phyloP scores from a whole-genome alignment of 2,888 invertebrate species.

The Cryptosula pallasiana region DNA sequence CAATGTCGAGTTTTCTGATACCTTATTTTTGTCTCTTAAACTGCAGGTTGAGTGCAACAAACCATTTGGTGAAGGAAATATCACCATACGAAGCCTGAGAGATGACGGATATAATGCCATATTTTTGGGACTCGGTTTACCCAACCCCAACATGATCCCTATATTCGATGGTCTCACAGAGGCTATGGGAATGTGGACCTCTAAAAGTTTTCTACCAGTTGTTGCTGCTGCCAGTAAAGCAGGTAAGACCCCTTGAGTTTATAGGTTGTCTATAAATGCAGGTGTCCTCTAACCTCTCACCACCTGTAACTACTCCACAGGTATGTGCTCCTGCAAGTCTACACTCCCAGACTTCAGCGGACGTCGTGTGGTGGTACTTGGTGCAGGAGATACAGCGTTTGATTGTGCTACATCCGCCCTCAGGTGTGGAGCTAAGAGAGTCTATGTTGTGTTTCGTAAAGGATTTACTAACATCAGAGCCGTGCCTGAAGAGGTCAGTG shows the following conservation, averaged over 20 bases:
- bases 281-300: no score
- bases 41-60: constrained; percentile 63
- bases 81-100: constrained; percentile 62
- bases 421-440: constrained; percentile 85
- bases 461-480: constrained; percentile 92
- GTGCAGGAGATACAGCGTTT: constrained; percentile 97
- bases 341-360: constrained; percentile 71
- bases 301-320: no score
- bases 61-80: constrained; percentile 59
- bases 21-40: no score
- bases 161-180: constrained; percentile 64
- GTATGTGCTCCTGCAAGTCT: constrained; percentile 74
- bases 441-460: constrained; percentile 88
- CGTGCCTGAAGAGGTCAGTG: constrained; percentile 86
- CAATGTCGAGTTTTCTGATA: no score
- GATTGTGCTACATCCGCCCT: constrained; percentile 97
- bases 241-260: constrained; percentile 62
- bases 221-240: constrained; percentile 85
- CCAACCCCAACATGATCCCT: constrained; percentile 76
- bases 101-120: constrained; percentile 69
- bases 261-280: no score
- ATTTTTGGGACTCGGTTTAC: constrained; percentile 66
- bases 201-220: constrained; percentile 83
- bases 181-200: constrained; percentile 86
- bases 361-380: constrained; percentile 78